Evolutionary conservation across 2,888 invertebrate genomes (phyloP), one percentile per base, ranked within the genome.

Genomic region (Rhagonycha fulva): DNA sequence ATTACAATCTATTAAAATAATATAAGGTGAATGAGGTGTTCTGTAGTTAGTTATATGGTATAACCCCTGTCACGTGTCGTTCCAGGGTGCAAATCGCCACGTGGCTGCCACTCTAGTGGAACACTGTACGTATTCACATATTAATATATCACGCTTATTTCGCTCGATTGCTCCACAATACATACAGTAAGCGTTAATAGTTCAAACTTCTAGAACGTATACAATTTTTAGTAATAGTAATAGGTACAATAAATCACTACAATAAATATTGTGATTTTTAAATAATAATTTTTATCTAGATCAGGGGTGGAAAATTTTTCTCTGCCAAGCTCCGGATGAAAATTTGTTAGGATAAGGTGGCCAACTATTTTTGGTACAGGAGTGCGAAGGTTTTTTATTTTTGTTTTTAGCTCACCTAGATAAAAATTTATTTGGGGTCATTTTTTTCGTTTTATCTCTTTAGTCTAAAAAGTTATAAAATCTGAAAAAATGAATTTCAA

Each of bases 121-220:
- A 76, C 74, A 75, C 69, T 72, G 74, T 72, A 61, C 76, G 70
- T 75, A 76, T 75, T 75, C 78, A 47, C 47, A 78, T 77, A 77
- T 78, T 78, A 78, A 78, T 78, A 75, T 78, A 76, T 78, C 75
- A 75, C 72, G 78, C 78, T 78, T 78, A 78, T 78, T 88, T 88
- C 88, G 85, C 83, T 80, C 81, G 80, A 80, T 82, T 81, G 81
- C 84, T 72, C 70, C 70, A 71, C 62, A 75, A 79, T 77, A 74
- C 78, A 68, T 24, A 68, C 60, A 30, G 72, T 69, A 69, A 62
- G 61, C 32, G 23, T 68, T 70, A 28, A 75, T 72, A 70, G 72
- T 72, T 74, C 67, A 47, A 74, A 75, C 24, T 61, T 47, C 70
- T 71, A 72, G 75, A 70, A 77, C 70, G 70, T 70, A 24, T 23